These are phyloP conservation scores for Falco rusticolus DNA, from an alignment of 2,797 vertebrate species.

Conservation along the genomic window DNA sequence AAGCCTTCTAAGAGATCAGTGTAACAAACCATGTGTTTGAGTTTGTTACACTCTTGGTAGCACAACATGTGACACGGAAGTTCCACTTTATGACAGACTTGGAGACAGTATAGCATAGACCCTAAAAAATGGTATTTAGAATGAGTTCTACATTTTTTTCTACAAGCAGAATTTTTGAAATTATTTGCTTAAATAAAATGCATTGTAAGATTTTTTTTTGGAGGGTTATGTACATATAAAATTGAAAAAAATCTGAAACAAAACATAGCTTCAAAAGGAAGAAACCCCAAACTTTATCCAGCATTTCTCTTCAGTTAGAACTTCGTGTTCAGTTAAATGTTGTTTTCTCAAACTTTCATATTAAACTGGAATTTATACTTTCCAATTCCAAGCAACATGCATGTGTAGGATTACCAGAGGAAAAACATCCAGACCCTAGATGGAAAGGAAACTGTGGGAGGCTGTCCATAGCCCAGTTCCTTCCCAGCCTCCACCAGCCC, in stretches of 20 bases:
- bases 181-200: background rate
- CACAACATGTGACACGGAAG: rapidly evolving
- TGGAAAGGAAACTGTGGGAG: background rate
- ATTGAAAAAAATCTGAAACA: background rate
- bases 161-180: background rate
- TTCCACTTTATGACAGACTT: background rate
- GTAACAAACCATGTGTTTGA: background rate
- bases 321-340: background rate
- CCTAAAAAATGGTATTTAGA: background rate
- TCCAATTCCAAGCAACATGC: background rate
- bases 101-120: background rate
- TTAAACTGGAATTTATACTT: background rate
- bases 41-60: background rate
- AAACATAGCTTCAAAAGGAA: background rate
- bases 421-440: background rate
- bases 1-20: background rate
- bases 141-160: rapidly evolving
- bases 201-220: background rate
- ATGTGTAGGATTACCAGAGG: background rate
- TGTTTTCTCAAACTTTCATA: background rate
- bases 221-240: background rate
- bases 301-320: background rate
- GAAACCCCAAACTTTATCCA: background rate
- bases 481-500: rapidly evolving
- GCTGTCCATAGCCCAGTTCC: background rate